Evolutionary conservation across 1,140 invertebrate species (phyloP).

Genomic region (Drosophila eugracilis): DNA sequence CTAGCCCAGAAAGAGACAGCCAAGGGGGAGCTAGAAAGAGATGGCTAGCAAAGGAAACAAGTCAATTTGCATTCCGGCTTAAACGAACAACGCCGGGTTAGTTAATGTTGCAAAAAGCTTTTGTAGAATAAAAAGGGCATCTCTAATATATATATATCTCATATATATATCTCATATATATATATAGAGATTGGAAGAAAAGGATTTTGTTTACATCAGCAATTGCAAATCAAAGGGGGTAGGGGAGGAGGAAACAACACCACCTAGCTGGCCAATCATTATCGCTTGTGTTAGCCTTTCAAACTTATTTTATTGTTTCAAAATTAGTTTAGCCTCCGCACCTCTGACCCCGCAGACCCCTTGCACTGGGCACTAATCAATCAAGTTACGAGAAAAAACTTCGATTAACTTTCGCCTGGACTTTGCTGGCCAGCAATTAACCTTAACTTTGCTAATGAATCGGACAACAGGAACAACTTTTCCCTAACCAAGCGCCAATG

Average conservation of each 20-base stretch:
- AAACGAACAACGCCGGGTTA: constrained; percentile 53
- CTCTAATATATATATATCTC: too few species aligned
- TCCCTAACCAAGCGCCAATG: neutral
- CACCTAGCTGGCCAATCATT: constrained; percentile 18
- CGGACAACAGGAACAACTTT: neutral
- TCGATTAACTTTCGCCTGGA: constrained; percentile 26
- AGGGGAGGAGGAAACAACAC: neutral
- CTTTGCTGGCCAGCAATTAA: constrained; percentile 27
- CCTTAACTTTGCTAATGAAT: constrained; percentile 32
- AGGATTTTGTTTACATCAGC: constrained; percentile 15
- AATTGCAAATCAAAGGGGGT: neutral
- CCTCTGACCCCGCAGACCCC: too few species aligned
- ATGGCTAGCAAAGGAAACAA: constrained; percentile 65
- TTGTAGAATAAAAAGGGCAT: neutral
- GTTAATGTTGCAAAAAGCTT: constrained; percentile 43
- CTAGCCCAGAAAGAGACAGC: neutral
- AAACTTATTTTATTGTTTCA: constrained; percentile 41
- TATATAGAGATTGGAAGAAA: too few species aligned
- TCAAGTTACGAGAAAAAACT: constrained; percentile 22
- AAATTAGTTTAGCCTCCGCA: constrained; percentile 24
- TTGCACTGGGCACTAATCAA: constrained; percentile 23
- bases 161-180: too few species aligned
- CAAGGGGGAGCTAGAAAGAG: neutral
- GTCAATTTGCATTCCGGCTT: constrained; percentile 82
- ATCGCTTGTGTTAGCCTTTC: constrained; percentile 8